These are phyloP conservation scores for Trissolcus brochymenae DNA, from an alignment of 2,888 invertebrate species.

Conservation along the genomic window DNA sequence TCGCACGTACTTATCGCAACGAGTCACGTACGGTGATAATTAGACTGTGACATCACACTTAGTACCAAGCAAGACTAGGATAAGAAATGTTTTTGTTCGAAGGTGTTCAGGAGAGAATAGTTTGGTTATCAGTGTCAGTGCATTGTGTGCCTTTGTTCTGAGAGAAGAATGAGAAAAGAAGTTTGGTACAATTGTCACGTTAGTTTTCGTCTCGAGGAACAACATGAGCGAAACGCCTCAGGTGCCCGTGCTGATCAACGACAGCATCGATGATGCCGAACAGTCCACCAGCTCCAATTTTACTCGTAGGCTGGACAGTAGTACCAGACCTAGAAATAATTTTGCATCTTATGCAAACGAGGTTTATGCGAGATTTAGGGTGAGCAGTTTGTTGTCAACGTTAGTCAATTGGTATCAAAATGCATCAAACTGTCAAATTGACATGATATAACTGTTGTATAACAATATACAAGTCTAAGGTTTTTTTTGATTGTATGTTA, in stretches of 20 bases:
- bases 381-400: constrained; percentile 50
- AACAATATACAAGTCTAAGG: neutral
- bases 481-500: neutral
- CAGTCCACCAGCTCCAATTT: neutral
- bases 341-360: constrained; percentile 70
- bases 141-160: neutral
- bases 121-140: neutral
- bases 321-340: constrained; percentile 66
- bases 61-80: neutral
- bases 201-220: neutral
- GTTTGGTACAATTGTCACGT: constrained; percentile 5
- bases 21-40: neutral
- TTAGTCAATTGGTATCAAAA: neutral
- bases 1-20: constrained; percentile 4
- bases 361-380: constrained; percentile 68
- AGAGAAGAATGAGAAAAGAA: constrained; percentile 2
- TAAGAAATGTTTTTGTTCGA: neutral
- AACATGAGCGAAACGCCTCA: constrained; percentile 26
- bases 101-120: neutral
- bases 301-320: constrained; percentile 61
- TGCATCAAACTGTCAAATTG: neutral
- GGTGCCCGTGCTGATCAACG: constrained; percentile 34
- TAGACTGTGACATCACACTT: constrained; percentile 7
- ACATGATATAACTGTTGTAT: neutral
- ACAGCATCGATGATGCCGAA: constrained; percentile 19